Percentiles rank a stretch among this genome's conserved stretches.
Conservation (phyloP, 2,888 invertebrate genomes). For the Acanthoscelides obtectus region DNA sequence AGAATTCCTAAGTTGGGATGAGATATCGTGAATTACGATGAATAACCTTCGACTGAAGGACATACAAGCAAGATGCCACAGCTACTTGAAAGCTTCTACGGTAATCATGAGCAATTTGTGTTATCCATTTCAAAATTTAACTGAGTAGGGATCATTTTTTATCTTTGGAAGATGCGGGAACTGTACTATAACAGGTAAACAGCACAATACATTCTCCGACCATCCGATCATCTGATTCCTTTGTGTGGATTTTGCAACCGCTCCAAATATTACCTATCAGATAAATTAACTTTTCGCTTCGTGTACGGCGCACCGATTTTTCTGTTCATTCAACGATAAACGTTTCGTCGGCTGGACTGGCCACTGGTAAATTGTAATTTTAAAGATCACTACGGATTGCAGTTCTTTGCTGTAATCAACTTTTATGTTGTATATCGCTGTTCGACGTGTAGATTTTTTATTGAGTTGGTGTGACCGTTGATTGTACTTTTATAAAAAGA, state of each 20-base stretch:
- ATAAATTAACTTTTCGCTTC: background rate
- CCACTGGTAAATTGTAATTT: background rate
- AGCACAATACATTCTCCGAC: background rate
- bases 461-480: background rate
- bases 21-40: too few species aligned
- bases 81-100: too few species aligned
- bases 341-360: background rate
- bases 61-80: too few species aligned
- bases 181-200: too few species aligned
- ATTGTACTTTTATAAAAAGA: too few species aligned
- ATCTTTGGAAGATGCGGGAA: too few species aligned
- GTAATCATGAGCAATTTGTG: too few species aligned
- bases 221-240: background rate
- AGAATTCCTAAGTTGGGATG: too few species aligned
- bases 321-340: background rate
- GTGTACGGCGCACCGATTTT: background rate
- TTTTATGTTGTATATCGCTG: background rate
- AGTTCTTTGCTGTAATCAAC: background rate
- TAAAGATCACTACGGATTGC: background rate
- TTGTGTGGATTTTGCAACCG: background rate
- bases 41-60: too few species aligned
- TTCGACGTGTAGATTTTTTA: background rate
- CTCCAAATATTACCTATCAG: background rate
- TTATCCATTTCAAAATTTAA: too few species aligned
- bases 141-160: too few species aligned